Evolutionary conservation across 2,888 invertebrate genomes (phyloP).

Genomic region (Microchrysa polita): DNA sequence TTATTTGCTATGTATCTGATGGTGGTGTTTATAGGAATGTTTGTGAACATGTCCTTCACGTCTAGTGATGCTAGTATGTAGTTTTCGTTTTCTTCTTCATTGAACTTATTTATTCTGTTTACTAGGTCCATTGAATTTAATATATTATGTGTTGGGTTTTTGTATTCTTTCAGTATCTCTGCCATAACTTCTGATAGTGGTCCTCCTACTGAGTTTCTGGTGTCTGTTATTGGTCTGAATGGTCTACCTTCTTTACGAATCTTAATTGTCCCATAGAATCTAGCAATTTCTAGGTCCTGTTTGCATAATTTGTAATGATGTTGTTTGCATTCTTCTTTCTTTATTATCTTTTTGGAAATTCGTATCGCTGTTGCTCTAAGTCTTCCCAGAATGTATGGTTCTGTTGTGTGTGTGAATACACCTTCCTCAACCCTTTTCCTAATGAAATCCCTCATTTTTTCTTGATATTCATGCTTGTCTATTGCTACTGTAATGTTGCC

Average conservation of each 20-base stretch:
- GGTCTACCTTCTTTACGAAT: too few species aligned
- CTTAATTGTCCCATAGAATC: too few species aligned
- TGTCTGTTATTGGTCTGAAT: background rate
- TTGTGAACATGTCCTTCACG: slow-evolving; percentile 1
- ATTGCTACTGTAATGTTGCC: too few species aligned
- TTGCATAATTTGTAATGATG: too few species aligned
- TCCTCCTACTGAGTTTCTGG: too few species aligned
- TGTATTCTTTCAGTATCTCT: background rate
- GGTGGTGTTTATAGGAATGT: background rate
- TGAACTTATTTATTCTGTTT: background rate
- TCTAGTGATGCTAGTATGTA: background rate
- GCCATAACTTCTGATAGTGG: background rate
- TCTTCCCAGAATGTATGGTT: background rate
- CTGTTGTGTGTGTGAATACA: too few species aligned
- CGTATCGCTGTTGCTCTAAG: background rate
- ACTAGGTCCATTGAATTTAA: background rate
- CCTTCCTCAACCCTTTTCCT: too few species aligned
- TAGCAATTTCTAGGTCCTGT: too few species aligned
- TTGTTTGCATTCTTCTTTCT: background rate
- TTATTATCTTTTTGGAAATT: too few species aligned
- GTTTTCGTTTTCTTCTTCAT: background rate
- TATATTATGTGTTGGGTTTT: background rate
- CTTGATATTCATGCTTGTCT: too few species aligned
- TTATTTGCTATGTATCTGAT: background rate
- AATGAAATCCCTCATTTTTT: too few species aligned